Evolutionary conservation across 2,888 invertebrate genomes (phyloP).

Genomic region (Erebia aethiops): DNA sequence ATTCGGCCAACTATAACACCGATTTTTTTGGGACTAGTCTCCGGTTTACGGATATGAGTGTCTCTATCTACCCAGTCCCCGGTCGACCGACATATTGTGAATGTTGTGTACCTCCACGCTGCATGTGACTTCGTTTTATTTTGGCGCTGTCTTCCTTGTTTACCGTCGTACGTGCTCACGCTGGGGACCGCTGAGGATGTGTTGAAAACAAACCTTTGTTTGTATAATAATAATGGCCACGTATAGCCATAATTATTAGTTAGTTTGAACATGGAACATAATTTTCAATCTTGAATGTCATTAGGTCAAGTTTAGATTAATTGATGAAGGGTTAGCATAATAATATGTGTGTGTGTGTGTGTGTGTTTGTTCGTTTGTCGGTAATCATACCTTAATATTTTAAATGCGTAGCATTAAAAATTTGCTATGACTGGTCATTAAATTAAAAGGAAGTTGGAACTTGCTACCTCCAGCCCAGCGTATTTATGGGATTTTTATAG

Average conservation of each 20-base stretch:
- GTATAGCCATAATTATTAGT: background rate
- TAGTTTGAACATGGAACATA: background rate
- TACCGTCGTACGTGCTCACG: conserved; percentile 51
- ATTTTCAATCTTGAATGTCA: background rate
- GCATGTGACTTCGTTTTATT: conserved; percentile 52
- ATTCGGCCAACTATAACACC: background rate
- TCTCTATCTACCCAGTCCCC: conserved; percentile 1
- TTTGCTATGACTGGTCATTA: too few species aligned
- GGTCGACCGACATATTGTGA: conserved; percentile 20
- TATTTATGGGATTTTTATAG: too few species aligned
- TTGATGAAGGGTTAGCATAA: too few species aligned
- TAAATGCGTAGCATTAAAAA: too few species aligned
- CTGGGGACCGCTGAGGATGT: conserved; percentile 48
- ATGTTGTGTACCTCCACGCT: background rate
- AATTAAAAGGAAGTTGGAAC: too few species aligned
- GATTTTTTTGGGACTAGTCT: background rate
- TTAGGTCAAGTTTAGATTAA: too few species aligned
- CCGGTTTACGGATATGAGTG: background rate
- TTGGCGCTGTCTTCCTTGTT: conserved; percentile 60
- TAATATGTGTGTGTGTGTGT: too few species aligned
- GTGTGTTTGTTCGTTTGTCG: too few species aligned
- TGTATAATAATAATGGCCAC: conserved; percentile 28
- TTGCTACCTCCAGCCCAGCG: too few species aligned
- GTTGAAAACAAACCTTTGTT: conserved; percentile 45
- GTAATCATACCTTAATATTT: too few species aligned